These are phyloP conservation scores for Apoda limacodes DNA, from an alignment of 2,888 invertebrate genomes.

Conservation along the genomic window DNA sequence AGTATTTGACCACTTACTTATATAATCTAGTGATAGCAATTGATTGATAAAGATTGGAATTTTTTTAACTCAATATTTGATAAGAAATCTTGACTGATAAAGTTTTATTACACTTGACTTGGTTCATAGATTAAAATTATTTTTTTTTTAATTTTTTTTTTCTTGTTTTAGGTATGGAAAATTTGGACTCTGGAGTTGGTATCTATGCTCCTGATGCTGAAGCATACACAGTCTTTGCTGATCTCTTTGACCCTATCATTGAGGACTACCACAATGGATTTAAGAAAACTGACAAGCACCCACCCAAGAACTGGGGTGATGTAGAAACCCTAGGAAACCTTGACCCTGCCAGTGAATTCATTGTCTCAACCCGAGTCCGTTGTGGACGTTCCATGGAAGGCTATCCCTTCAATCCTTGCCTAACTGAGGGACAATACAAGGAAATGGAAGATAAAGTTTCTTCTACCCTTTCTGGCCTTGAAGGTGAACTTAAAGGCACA, in stretches of 20 bases:
- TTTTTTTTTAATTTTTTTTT: no score
- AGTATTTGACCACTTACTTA: no score
- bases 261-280: constrained; percentile 97
- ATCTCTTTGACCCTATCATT: constrained; percentile 97
- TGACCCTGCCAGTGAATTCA: constrained; percentile 90
- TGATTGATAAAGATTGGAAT: no score
- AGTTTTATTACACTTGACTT: no score
- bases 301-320: constrained; percentile 94
- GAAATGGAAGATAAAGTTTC: constrained; percentile 96
- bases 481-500: constrained; percentile 92
- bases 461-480: constrained; percentile 81
- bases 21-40: no score
- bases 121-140: no score
- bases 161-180: constrained; percentile 82
- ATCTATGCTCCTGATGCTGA: constrained; percentile 98
- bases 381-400: constrained; percentile 96
- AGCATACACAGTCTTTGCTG: constrained; percentile 91
- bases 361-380: constrained; percentile 95
- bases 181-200: constrained; percentile 96
- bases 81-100: no score
- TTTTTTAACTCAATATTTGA: no score
- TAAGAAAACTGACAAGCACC: constrained; percentile 95
- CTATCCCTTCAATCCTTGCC: constrained; percentile 97
- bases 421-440: constrained; percentile 96
- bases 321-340: constrained; percentile 90